Evolutionary conservation across 2,888 invertebrate species (phyloP), one percentile per base, ranked within the genome.

Genomic region (Cyaniris semiargus): DNA sequence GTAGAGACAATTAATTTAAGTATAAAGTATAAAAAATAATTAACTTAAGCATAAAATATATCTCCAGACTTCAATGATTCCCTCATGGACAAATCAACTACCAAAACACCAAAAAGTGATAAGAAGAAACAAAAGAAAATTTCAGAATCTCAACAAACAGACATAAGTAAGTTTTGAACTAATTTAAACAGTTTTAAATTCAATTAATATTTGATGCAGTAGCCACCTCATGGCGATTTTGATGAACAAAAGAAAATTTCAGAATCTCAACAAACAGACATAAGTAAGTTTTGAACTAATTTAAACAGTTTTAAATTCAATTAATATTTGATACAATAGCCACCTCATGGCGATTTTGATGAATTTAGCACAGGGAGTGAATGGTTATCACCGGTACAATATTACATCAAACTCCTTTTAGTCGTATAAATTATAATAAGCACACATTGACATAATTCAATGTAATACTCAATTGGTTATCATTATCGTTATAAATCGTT

Each of bases 111-210:
- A 21, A 76, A 77, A 27, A 80, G 77, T 70, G 77, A 76, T 18
- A 79, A 79, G 15, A 80, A 80, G 66, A 79, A 78, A 76, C 58
- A 79, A 76, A 75, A 60, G 56, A 70, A 74, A 74, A 74, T 53
- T 60, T 48, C 70, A 75, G 74, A 53, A n/a, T 53, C 74, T 18
- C 48, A 74, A 48, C 18, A 48, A 74, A 53, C 48, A 44, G 74
- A 74, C 8, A 53, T 3, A 6, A 23, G 48, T 48, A 74, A 66
- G 66, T 27, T 27, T 21, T 66, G 10, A 66, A 15, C 5, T 1
- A 8, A 23, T 60, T 60, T 60, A 10, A 10, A 60, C 38, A 8
- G 8, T 38, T 60, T n/a, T 58, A 21, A 58, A 58, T 58, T 8
- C 21, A 21, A 6, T 5, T 58, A 0, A 58, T 3, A n/a, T 58